Conservation (phyloP, 2,888 invertebrate genomes). For the Pyrrhopygopsis socrates region DNA sequence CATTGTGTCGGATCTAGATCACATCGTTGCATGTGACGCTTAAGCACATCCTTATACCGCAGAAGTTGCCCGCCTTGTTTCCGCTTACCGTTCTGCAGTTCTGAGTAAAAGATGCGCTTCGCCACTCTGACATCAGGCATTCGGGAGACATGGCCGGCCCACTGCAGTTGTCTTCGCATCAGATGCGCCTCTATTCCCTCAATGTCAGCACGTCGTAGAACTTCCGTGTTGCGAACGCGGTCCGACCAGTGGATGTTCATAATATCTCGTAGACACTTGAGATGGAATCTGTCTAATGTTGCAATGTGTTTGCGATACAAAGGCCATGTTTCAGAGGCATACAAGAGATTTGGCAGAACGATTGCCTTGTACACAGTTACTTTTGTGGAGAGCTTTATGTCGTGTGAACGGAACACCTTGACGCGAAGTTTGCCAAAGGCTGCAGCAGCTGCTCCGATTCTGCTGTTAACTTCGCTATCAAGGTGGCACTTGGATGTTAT, state of each 20-base stretch:
- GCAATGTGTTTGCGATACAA: conserved; percentile 60
- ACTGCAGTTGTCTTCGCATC: too few relatives aligned
- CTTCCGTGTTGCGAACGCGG: conserved; percentile 4
- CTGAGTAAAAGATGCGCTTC: not conserved
- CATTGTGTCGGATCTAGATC: conserved; percentile 36
- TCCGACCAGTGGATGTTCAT: conserved; percentile 51
- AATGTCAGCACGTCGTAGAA: conserved; percentile 11
- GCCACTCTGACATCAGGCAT: too few relatives aligned
- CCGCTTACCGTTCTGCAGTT: conserved; percentile 59
- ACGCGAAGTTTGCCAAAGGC: too few relatives aligned
- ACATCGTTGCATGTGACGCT: not conserved
- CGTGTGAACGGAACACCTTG: too few relatives aligned
- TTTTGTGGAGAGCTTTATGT: not conserved
- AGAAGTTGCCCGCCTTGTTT: conserved; percentile 43
- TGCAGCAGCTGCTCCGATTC: too few relatives aligned
- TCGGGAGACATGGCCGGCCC: too few relatives aligned
- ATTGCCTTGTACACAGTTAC: not conserved
- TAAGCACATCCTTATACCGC: conserved; percentile 63
- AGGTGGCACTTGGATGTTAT: too few relatives aligned
- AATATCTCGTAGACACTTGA: conserved; percentile 58
- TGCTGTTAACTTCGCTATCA: too few relatives aligned
- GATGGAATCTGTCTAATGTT: conserved; percentile 61
- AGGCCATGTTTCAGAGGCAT: conserved; percentile 62
- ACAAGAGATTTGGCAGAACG: conserved; percentile 27
- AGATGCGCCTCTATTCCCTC: not conserved